Base-by-base conservation (phyloP, 2,113 vertebrate species). In the Rostratula benghalensis region DNA sequence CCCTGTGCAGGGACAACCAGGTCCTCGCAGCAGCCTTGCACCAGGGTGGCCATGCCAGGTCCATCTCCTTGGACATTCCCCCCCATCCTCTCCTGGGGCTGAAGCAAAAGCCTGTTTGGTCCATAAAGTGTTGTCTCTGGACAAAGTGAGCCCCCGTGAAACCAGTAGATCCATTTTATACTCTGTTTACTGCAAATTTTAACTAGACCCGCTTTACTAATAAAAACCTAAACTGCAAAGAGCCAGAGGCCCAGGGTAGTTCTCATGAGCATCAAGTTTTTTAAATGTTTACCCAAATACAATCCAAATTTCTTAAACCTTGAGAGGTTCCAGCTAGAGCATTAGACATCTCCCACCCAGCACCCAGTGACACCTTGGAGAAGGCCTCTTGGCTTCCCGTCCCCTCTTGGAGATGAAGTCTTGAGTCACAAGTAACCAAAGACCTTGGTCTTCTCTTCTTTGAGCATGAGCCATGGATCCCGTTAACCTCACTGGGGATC, bases 351-450 rank as follows among this genome's bases (percentile, higher is more conserved):
- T 81, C 56, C 37, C 63, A 6, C 1, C 1, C 45, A 10, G 21
- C 24, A 9, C 33, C 31, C 6, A 8, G 27, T 30, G 20, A 22
- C 1, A 1, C 53, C 27, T 45, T 13, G 68, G 33, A 35, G 60
- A 39, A 69, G 16, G 19, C 57, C 70, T 37, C 41, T 24, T 12
- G 50, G 21, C 45, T 67, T 43, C 13, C 65, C 65, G 1, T 11
- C 61, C 61, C 60, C 22, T 35, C 59, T 33, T 39, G 12, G 65
- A 45, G 57, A 17, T 0, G 6, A 37, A 80, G 45, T 48, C n/a
- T 37, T 18, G 0, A 9, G 4, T 30, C 33, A 4, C 19, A 2
- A 30, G 1, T 13, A 24, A 64, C 37, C 48, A 2, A 17, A 20
- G 33, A 33, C 22, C 61, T 33, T 10, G 27, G 8, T 41, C 65